These are phyloP conservation scores for Trypoxylus dichotomus DNA, from an alignment of 1,140 invertebrate species.

Conservation along the genomic window DNA sequence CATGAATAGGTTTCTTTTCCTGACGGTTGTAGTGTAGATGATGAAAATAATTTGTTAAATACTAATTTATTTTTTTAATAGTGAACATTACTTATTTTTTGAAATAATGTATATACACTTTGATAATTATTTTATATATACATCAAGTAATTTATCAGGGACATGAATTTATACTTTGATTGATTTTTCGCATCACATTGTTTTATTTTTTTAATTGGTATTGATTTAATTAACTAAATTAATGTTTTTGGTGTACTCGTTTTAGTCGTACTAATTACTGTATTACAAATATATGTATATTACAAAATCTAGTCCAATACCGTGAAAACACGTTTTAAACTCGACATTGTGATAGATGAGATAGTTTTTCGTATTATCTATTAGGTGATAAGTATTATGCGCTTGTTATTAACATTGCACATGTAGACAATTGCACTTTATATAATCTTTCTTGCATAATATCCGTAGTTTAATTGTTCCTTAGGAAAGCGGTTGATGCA, in stretches of 20 bases:
- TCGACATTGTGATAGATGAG: conserved; percentile 29
- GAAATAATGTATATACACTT: conserved; percentile 13
- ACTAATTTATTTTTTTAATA: conserved; percentile 22
- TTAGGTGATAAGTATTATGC: conserved; percentile 23
- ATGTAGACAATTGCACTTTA: conserved; percentile 28
- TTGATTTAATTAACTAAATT: background rate
- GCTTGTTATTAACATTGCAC: conserved; percentile 26
- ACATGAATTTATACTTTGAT: background rate
- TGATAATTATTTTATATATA: conserved; percentile 13
- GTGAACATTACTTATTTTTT: conserved; percentile 18
- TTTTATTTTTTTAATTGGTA: background rate
- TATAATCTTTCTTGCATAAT: conserved; percentile 29
- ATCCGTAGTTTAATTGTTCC: conserved; percentile 17
- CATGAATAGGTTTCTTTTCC: background rate
- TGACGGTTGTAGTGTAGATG: background rate
- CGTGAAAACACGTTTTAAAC: conserved; percentile 26
- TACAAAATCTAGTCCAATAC: conserved; percentile 24
- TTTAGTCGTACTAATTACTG: background rate
- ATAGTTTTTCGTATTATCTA: conserved; percentile 21
- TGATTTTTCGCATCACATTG: background rate
- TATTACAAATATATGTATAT: conserved; percentile 13
- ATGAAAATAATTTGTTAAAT: background rate
- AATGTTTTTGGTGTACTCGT: background rate
- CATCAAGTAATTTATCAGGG: conserved; percentile 15
- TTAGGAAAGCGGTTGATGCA: background rate